phyloP scores from a whole-genome alignment of 2,113 vertebrate species.

The Erythrocercus mccallii region DNA sequence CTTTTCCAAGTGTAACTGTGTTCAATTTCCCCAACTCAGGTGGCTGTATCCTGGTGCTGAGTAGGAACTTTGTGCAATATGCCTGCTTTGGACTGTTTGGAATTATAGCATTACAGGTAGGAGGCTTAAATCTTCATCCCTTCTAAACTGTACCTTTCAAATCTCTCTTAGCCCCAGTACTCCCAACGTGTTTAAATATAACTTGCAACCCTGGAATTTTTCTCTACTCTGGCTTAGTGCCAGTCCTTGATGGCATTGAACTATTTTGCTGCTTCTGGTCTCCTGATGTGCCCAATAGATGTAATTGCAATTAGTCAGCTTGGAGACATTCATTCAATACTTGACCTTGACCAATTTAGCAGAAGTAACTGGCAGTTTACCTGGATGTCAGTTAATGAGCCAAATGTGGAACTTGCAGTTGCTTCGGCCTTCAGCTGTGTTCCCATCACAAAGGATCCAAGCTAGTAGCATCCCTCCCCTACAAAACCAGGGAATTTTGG shows the following conservation, averaged over 20 bases:
- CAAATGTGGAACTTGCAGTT: background rate
- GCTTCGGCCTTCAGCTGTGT: background rate
- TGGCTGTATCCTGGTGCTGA: conserved; percentile 92
- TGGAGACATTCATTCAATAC: background rate
- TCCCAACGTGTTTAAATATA: background rate
- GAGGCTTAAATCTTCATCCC: conserved; percentile 22
- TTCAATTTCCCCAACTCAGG: conserved; percentile 69
- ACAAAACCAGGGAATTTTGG: background rate
- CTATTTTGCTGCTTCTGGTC: background rate
- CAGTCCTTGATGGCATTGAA: background rate
- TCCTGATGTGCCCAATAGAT: background rate
- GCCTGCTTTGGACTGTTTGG: conserved; percentile 96
- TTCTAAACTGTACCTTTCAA: background rate
- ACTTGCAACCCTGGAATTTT: background rate
- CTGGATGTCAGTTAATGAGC: background rate
- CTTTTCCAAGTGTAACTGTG: background rate
- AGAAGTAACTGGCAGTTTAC: background rate
- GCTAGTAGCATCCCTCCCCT: background rate
- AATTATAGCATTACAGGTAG: conserved; percentile 94
- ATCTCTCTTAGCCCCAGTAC: background rate
- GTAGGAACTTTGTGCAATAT: conserved; percentile 96
- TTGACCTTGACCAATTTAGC: conserved; percentile 30
- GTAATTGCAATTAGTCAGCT: conserved; percentile 13
- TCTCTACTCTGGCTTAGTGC: background rate
- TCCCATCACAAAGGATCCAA: background rate